A percentile compares a stretch with the other conserved stretches of the same genome.
Evolutionary conservation across 2,113 vertebrate genomes (phyloP).

Genomic region (Dicerorhinus sumatrensis): DNA sequence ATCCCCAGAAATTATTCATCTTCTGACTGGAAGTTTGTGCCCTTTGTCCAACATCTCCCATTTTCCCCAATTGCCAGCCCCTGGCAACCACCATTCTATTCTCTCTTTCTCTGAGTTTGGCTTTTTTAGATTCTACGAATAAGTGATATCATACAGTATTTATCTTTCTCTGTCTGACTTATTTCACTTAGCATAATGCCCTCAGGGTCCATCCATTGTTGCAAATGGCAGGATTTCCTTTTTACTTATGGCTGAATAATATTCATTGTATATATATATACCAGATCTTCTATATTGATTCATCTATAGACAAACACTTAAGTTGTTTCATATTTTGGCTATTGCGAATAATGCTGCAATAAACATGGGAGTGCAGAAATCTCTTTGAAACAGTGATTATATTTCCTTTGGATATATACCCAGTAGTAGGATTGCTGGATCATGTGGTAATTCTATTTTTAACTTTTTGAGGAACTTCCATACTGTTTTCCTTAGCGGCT

Average conservation of each 20-base stretch:
- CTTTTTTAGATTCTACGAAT: neutral
- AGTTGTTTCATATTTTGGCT: neutral
- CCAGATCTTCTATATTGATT: neutral
- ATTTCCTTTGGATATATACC: neutral
- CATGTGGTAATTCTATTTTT: neutral
- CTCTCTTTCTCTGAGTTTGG: neutral
- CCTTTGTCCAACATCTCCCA: neutral
- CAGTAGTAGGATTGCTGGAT: neutral
- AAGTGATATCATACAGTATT: neutral
- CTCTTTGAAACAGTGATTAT: neutral
- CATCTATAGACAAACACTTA: neutral
- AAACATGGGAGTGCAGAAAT: neutral
- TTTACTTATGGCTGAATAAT: neutral
- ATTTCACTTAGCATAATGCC: neutral
- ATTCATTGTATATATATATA: neutral
- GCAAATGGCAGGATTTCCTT: neutral
- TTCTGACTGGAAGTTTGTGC: neutral
- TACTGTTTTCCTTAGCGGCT: neutral
- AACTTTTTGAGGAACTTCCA: neutral
- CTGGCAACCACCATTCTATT: neutral
- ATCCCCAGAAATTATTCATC: neutral
- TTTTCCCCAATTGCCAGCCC: neutral
- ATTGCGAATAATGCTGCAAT: neutral
- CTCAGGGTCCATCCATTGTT: neutral
- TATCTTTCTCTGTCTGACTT: neutral